Evolutionary conservation across 2,888 invertebrate species (phyloP).

Genomic region (Tipula confusa): DNA sequence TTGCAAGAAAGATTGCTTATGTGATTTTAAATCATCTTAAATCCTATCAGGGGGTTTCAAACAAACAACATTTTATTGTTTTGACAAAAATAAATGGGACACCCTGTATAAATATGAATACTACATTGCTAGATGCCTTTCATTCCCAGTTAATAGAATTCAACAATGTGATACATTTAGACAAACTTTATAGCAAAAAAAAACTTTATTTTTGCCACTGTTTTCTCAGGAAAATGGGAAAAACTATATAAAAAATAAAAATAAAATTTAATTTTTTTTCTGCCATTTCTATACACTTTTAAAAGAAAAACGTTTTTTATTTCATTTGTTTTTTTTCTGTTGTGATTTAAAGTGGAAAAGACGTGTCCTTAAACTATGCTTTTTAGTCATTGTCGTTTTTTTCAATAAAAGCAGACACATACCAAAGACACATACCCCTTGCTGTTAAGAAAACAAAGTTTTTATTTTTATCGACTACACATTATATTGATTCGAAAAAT

Average conservation of each 20-base stretch:
- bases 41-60: too few relatives aligned
- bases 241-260: slow-evolving; percentile 15
- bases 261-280: neutral
- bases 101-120: too few relatives aligned
- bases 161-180: neutral
- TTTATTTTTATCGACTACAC: neutral
- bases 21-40: too few relatives aligned
- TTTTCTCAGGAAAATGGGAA: neutral
- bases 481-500: neutral
- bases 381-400: neutral
- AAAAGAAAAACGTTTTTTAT: neutral
- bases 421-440: neutral
- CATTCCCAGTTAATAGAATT: slow-evolving; percentile 20
- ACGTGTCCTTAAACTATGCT: slow-evolving; percentile 6
- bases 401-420: neutral
- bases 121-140: neutral
- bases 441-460: neutral
- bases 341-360: neutral
- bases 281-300: neutral
- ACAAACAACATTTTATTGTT: too few relatives aligned
- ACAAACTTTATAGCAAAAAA: neutral
- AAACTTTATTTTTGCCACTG: neutral
- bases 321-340: neutral
- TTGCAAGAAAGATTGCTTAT: too few relatives aligned
- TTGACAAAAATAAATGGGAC: too few relatives aligned